Evolutionary conservation across 2,888 invertebrate genomes (phyloP).

Genomic region (Chrysina gloriosa): DNA sequence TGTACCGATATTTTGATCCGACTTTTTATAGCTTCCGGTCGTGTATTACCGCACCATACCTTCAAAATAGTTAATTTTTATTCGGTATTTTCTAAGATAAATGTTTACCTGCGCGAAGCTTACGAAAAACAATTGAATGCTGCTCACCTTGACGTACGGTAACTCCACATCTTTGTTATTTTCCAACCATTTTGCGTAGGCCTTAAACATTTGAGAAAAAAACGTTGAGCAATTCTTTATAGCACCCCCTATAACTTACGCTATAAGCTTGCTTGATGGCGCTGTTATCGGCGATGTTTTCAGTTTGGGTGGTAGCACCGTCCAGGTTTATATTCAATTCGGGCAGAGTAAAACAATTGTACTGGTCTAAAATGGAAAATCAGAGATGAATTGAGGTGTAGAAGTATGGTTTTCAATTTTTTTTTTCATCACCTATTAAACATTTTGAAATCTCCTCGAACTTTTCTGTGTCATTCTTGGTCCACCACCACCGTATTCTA

Average conservation of each 20-base stretch:
- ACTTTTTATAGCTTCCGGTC: conserved; percentile 83
- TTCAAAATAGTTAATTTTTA: background rate
- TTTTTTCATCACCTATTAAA: conserved; percentile 67
- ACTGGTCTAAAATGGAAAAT: conserved; percentile 73
- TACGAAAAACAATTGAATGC: conserved; percentile 87
- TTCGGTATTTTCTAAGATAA: background rate
- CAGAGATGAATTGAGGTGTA: background rate
- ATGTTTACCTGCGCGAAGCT: conserved; percentile 81
- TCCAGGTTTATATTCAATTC: conserved; percentile 82
- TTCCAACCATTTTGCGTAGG: conserved; percentile 82
- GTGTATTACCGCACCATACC: conserved; percentile 83
- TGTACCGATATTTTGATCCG: conserved; percentile 86
- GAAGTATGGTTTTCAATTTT: background rate
- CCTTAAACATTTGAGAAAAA: conserved; percentile 62
- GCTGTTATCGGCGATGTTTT: conserved; percentile 97
- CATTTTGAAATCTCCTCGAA: conserved; percentile 83
- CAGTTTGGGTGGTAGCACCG: conserved; percentile 84
- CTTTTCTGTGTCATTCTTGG: conserved; percentile 76
- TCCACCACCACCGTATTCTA: conserved; percentile 89
- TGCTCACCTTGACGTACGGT: conserved; percentile 79
- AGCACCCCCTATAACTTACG: background rate
- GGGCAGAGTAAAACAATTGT: conserved; percentile 82
- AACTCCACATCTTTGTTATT: conserved; percentile 70
- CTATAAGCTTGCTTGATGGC: conserved; percentile 91
- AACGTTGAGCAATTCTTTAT: no score